These are phyloP conservation scores for Danaus melanippus DNA, from an alignment of 1,140 invertebrate genomes.

Conservation along the genomic window DNA sequence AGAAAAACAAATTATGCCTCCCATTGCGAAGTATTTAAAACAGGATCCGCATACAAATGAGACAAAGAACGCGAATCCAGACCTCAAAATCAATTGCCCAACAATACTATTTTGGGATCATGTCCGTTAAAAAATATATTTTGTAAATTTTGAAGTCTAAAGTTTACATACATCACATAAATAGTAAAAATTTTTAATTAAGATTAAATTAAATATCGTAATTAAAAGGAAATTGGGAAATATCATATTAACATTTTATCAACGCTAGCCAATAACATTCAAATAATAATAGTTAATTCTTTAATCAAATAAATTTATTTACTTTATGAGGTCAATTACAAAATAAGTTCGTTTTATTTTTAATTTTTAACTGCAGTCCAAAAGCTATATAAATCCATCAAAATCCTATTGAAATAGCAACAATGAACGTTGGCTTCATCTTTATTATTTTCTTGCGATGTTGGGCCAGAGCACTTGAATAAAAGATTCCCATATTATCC, in stretches of 20 bases:
- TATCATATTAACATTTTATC: no score
- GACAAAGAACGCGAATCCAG: conserved; percentile 54
- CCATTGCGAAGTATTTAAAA: conserved; percentile 43
- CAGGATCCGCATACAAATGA: conserved; percentile 54
- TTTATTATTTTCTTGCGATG: conserved; percentile 61
- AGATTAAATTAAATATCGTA: no score
- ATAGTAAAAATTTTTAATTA: no score
- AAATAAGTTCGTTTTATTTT: no score
- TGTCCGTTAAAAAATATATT: no score
- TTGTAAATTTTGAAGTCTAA: no score
- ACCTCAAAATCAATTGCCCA: conserved; percentile 48
- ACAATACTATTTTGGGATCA: conserved; percentile 10
- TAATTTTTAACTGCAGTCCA: conserved; percentile 11
- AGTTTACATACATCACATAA: no score
- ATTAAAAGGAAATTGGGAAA: no score
- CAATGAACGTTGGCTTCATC: conserved; percentile 62
- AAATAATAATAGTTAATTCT: no score
- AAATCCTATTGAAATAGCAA: conserved; percentile 58
- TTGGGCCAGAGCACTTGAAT: conserved; percentile 65
- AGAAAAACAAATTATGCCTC: conserved; percentile 54
- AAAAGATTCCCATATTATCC: conserved; percentile 69
- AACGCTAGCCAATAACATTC: no score
- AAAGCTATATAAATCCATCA: conserved; percentile 41
- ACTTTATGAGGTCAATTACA: no score
- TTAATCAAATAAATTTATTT: not conserved